Evolutionary conservation across 2,113 vertebrate genomes (phyloP).

Genomic region (Talpa occidentalis): DNA sequence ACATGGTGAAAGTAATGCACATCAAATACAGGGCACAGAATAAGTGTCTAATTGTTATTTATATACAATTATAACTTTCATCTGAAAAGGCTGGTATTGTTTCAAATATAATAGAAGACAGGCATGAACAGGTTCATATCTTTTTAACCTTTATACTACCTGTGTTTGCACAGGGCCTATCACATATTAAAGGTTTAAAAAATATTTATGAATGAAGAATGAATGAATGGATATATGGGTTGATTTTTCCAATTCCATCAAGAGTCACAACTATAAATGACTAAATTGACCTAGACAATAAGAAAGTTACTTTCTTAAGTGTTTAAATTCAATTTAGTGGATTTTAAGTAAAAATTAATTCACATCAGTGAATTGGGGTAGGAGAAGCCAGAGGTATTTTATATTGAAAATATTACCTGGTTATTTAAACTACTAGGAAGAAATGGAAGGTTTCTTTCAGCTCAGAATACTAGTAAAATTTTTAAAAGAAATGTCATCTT

Average conservation of each 20-base stretch:
- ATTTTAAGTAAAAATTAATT: not conserved
- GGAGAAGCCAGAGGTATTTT: not conserved
- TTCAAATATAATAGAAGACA: not conserved
- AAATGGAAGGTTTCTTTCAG: not conserved
- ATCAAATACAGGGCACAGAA: not conserved
- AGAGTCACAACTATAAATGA: not conserved
- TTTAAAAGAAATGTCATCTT: not conserved
- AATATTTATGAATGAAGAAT: not conserved
- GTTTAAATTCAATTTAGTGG: not conserved
- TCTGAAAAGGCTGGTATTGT: not conserved
- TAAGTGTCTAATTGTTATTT: not conserved
- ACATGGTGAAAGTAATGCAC: not conserved
- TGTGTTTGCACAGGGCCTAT: not conserved
- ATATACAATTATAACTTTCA: not conserved
- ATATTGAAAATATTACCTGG: not conserved
- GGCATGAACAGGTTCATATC: not conserved
- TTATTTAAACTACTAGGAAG: not conserved
- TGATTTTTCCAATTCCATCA: not conserved
- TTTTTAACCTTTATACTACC: not conserved
- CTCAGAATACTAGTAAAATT: not conserved
- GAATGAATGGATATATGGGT: not conserved
- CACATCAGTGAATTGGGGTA: not conserved
- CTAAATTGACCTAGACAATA: not conserved
- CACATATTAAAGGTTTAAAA: not conserved
- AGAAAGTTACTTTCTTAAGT: not conserved